A percentile compares a stretch with the other conserved stretches of the same genome.
These are phyloP conservation scores for Drosophila malerkotliana DNA, from an alignment of 1,140 invertebrate genomes.

Conservation along the genomic window DNA sequence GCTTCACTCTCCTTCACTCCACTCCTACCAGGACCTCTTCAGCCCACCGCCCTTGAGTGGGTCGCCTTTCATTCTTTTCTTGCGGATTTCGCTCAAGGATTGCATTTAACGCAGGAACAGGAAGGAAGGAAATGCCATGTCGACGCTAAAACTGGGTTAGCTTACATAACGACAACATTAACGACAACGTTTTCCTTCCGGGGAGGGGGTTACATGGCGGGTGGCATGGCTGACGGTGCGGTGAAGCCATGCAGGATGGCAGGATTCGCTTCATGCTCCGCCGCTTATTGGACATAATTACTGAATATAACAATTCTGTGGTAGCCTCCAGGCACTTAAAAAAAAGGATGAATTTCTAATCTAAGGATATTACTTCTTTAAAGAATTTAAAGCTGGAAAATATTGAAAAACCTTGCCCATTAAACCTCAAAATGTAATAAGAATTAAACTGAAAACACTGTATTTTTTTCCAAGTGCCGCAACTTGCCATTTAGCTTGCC, in stretches of 20 bases:
- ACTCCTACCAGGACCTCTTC: background rate
- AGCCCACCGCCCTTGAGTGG: conserved; percentile 1
- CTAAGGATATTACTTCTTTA: too few relatives aligned
- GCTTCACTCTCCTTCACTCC: background rate
- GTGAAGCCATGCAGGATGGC: conserved; percentile 13
- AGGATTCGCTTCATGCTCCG: conserved; percentile 59
- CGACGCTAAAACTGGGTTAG: conserved; percentile 80
- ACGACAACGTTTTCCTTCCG: conserved; percentile 78
- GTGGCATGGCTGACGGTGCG: background rate
- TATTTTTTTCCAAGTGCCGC: conserved; percentile 14
- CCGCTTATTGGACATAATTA: conserved; percentile 81
- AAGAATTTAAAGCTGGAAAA: background rate
- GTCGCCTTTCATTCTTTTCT: conserved; percentile 39
- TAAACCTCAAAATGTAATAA: background rate
- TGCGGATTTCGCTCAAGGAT: conserved; percentile 46
- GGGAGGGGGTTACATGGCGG: background rate
- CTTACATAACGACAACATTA: conserved; percentile 80
- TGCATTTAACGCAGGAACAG: conserved; percentile 71
- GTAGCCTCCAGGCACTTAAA: conserved; percentile 18
- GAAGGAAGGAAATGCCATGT: conserved; percentile 80
- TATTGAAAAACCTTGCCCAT: background rate
- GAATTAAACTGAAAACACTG: background rate
- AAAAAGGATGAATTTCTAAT: conserved; percentile 4
- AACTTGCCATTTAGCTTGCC: conserved; percentile 5
- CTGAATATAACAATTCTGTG: conserved; percentile 79